A percentile compares a stretch with the other conserved stretches of the same genome.
Evolutionary conservation across 1,140 invertebrate species (phyloP).

Genomic region (Drosophila funebris): DNA sequence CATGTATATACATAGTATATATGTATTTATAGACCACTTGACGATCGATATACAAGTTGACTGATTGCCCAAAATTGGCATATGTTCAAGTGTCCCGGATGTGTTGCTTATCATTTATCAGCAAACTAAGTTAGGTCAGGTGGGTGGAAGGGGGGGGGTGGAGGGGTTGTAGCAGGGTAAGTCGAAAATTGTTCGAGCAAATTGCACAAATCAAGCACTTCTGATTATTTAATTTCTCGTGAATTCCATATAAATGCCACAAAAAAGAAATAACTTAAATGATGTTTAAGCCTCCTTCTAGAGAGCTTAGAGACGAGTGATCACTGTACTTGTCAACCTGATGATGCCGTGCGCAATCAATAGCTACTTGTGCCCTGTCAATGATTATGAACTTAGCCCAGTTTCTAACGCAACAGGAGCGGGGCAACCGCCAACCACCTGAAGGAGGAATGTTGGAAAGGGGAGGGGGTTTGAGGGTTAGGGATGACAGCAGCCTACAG

Average conservation of each 20-base stretch:
- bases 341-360: conserved; percentile 18
- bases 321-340: background rate
- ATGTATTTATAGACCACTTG: conserved; percentile 24
- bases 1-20: conserved; percentile 14
- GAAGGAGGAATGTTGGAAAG: background rate
- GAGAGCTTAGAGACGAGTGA: too few relatives aligned
- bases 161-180: background rate
- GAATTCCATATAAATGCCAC: background rate
- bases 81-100: conserved; percentile 42
- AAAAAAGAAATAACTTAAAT: too few relatives aligned
- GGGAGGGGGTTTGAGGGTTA: too few relatives aligned
- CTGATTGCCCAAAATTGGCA: conserved; percentile 46
- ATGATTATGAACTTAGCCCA: conserved; percentile 28
- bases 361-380: conserved; percentile 1
- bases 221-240: conserved; percentile 9
- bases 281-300: too few relatives aligned
- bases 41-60: conserved; percentile 25
- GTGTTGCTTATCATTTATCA: conserved; percentile 42
- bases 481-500: conserved; percentile 1
- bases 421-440: background rate
- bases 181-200: background rate
- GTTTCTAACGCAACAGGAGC: background rate
- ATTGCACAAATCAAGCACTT: conserved; percentile 16
- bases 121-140: background rate
- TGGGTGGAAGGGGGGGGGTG: too few relatives aligned